Conservation (phyloP, 37 sponge, comb jelly and placozoan species). For the Corticium candelabrum region DNA sequence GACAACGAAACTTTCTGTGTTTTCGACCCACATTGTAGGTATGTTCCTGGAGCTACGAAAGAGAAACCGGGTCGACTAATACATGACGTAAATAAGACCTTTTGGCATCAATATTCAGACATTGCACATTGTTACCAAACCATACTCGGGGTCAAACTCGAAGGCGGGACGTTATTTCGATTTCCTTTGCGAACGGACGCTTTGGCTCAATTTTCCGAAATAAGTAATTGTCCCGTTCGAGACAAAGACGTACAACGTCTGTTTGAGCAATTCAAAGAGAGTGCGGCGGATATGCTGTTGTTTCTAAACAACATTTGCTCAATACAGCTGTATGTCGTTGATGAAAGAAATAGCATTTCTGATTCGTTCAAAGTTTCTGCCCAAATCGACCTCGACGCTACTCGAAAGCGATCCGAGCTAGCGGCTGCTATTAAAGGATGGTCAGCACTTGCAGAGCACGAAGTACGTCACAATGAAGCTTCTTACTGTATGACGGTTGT, state of each 20-base stretch:
- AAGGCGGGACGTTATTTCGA: neutral
- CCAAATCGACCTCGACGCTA: neutral
- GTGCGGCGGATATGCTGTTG: neutral
- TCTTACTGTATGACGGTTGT: too few species aligned
- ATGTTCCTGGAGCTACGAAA: neutral
- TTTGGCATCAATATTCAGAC: neutral
- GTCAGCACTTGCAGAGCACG: too few species aligned
- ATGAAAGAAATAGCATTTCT: neutral
- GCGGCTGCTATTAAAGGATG: too few species aligned
- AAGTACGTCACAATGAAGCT: too few species aligned
- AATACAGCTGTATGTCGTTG: neutral
- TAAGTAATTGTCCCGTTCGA: neutral
- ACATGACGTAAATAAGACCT: neutral
- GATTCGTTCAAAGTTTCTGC: neutral
- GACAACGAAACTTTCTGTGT: neutral
- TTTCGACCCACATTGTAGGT: neutral
- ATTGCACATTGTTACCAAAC: neutral
- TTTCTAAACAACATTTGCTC: neutral
- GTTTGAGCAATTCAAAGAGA: neutral
- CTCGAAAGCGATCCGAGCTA: too few species aligned
- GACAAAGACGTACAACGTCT: neutral
- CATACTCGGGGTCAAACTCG: neutral
- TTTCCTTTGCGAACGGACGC: neutral
- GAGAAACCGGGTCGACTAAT: neutral
- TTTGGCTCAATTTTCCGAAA: neutral